Conservation (phyloP, 2,888 invertebrate species). For the Acrocera orbiculus region DNA sequence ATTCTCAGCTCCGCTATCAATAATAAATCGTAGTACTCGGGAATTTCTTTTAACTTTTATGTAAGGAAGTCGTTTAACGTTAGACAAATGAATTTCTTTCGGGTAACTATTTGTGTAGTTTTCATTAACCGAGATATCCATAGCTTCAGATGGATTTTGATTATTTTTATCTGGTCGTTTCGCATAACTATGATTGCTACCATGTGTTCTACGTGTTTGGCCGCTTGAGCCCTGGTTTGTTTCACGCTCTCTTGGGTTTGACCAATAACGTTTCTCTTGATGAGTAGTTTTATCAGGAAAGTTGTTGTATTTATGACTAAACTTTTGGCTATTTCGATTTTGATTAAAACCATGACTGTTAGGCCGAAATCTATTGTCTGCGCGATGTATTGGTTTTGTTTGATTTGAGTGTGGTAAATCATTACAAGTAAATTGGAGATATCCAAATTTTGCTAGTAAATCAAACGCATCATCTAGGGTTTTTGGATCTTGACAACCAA, state of each 20-base stretch:
- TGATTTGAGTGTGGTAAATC: not conserved
- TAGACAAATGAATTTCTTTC: not conserved
- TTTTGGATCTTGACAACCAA: not conserved
- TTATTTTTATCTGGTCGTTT: not conserved
- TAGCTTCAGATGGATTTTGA: not conserved
- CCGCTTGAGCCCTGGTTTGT: not conserved
- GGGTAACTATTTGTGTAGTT: not conserved
- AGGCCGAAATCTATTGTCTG: not conserved
- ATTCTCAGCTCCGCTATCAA: constrained; percentile 4
- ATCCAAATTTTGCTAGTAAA: not conserved
- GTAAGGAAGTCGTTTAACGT: not conserved
- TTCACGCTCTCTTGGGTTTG: not conserved
- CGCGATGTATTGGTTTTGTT: not conserved
- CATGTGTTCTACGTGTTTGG: not conserved
- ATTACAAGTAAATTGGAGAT: not conserved
- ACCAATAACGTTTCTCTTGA: not conserved
- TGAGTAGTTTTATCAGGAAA: not conserved
- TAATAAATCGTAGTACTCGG: constrained; percentile 1
- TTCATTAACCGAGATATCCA: not conserved
- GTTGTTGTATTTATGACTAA: not conserved
- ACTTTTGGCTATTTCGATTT: not conserved
- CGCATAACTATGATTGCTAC: not conserved
- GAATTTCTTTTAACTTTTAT: not conserved
- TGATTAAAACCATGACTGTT: not conserved
- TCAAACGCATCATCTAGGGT: not conserved